A percentile compares a stretch with the other conserved stretches of the same genome.
Evolutionary conservation across 2,888 invertebrate species (phyloP).

Genomic region (Sylvicola cinctus): DNA sequence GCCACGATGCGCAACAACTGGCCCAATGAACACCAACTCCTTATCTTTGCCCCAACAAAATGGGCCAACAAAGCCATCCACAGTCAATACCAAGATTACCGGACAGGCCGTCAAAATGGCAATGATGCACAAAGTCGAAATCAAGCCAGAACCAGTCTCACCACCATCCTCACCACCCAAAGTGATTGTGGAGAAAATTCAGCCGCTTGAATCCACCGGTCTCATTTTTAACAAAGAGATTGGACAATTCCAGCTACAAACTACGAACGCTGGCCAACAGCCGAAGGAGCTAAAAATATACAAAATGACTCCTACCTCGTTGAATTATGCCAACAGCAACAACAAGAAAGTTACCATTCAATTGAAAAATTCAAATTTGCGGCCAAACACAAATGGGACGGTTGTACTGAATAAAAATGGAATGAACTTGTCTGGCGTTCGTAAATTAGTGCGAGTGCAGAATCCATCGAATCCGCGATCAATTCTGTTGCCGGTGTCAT

Average conservation of each 20-base stretch:
- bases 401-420: not conserved
- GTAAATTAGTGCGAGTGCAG: constrained; percentile 11
- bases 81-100: not conserved
- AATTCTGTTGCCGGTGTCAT: constrained; percentile 46
- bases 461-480: constrained; percentile 24
- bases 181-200: constrained; percentile 12
- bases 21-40: not conserved
- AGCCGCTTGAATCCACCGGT: not conserved
- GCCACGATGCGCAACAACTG: not conserved
- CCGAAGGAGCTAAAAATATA: constrained; percentile 2
- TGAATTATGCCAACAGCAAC: not conserved
- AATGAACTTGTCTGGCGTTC: constrained; percentile 2
- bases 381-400: not conserved
- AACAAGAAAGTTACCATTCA: not conserved
- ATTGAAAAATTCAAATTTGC: not conserved
- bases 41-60: too few relatives aligned
- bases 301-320: constrained; percentile 1
- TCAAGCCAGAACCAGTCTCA: not conserved
- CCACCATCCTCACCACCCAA: constrained; percentile 6
- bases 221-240: too few relatives aligned
- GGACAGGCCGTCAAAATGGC: not conserved
- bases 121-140: not conserved
- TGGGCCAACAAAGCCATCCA: not conserved
- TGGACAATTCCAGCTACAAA: too few relatives aligned
- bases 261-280: not conserved